Evolutionary conservation across 1,140 invertebrate species (phyloP).

Genomic region (Branchinecta lindahli): DNA sequence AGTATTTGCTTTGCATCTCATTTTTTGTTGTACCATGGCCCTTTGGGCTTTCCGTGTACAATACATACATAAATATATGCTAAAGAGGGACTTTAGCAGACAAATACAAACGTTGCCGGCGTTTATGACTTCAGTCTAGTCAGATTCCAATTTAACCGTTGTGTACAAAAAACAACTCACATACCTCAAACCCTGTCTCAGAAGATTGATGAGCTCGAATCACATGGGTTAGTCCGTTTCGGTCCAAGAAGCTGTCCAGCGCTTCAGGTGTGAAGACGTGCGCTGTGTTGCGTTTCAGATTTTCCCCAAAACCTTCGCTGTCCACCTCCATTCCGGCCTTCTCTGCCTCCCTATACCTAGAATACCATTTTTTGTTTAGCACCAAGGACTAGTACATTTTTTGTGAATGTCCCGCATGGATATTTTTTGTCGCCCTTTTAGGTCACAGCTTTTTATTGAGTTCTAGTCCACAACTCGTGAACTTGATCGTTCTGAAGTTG

Average conservation of each 20-base stretch:
- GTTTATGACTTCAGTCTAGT: no score
- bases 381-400: neutral
- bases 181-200: conserved; percentile 49
- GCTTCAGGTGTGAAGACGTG: conserved; percentile 50
- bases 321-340: conserved; percentile 37
- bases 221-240: conserved; percentile 47
- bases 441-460: no score
- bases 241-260: conserved; percentile 44
- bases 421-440: neutral
- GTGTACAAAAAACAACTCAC: neutral
- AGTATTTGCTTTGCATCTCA: no score
- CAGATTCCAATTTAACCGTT: no score
- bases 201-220: conserved; percentile 56
- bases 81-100: no score
- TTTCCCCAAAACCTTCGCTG: conserved; percentile 49
- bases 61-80: no score
- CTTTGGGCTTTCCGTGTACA: no score
- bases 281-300: conserved; percentile 48
- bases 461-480: neutral
- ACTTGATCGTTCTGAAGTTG: no score
- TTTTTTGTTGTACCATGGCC: no score
- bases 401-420: neutral
- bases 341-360: conserved; percentile 12
- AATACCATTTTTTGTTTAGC: neutral
- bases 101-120: no score